Base-by-base conservation (phyloP, 2,113 vertebrate species). In the Poicephalus gulielmi region DNA sequence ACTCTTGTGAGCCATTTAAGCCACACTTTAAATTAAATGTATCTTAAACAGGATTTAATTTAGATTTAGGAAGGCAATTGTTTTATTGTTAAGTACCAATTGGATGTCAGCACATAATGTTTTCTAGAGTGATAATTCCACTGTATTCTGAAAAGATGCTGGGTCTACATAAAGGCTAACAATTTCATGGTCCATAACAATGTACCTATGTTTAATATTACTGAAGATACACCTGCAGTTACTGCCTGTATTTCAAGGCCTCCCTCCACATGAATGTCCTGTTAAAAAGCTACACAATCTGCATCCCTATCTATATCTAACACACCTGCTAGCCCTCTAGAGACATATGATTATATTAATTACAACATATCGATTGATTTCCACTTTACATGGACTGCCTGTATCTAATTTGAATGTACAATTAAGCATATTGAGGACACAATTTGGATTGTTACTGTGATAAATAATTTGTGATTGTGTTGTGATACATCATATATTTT, bases 61-160 rank as follows among this genome's bases (percentile, higher is more conserved):
- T 93, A 94, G 95, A 94, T 96, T 90, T 92, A 97, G 91, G 96
- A 86, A 71, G 60, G 93, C 94, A 95, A 94, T 96, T 97, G 96
- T 94, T 96, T 97, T 93, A 83, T 92, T 88, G 78, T 63, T 91
- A 89, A 86, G 64, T 79, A 96, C 88, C 86, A 91, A 71, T 86
- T 97, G 90, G 66, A 94, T 86, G 94, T 88, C 92, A 91, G 95
- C 94, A 95, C 17, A 6, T 30, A 86, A 70, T 83, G 83, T 83
- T 78, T 95, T 53, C 74, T 85, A 43, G 67, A 82, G 63, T 49
- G 83, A 86, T 94, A 89, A 92, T 92, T 93, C 76, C 50, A 35
- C 52, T 83, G 74, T 39, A 74, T 25, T 66, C 70, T 84, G 78
- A 37, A 76, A 96, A 92, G 77, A 80, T 86, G 41, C 43, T 83